Base-by-base conservation (phyloP, 2,888 invertebrate species). In the Physocephala rufipes region DNA sequence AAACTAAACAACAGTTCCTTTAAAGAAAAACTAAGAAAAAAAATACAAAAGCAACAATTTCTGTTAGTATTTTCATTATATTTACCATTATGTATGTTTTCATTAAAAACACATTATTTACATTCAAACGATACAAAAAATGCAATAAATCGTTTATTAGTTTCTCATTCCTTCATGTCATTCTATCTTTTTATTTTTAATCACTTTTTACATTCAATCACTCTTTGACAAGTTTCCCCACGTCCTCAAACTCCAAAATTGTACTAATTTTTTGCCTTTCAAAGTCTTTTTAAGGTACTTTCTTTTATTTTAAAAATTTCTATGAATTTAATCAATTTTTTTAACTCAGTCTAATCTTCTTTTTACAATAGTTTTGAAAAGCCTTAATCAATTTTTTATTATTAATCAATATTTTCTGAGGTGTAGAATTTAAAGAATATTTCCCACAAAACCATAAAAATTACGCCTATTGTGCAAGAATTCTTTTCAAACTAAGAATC, bases 1-100 rank as follows among this genome's bases (percentile, higher is more conserved):
- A 49, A 62, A 67, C 62, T 62, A 30, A 74, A 73, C 72, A 74
- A 76, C 76, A n/a, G 66, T 74, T 74, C 73, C 63, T 58, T 2
- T 58, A 67, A 64, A 51, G 45, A 64, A 45, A 30, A 67, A 58
- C 21, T 3, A 45, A 58, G 36, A 68, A 19, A 30, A 62, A n/a
- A 49, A 49, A 62, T 68, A 68, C 68, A 68, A 68, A 61, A 68
- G 62, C 68, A 68, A 68, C 68, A 68, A 68, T 68, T 66, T 16
- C 16, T 21, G 15, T n/a, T n/a, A 63, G 16, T 53, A 53, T 55
- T 21, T 21, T 43, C 53, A 55, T 43, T 67, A 3, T 24, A 36
- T 47, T 64, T 24, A 62, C 64, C 45, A 24, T 2, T n/a, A 4
- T 47, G 5, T 59, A 30, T 59, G n/a, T 59, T 15, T 59, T 36